Evolutionary conservation across 2,113 vertebrate species (phyloP).

Genomic region (Sphyrna mokarran): DNA sequence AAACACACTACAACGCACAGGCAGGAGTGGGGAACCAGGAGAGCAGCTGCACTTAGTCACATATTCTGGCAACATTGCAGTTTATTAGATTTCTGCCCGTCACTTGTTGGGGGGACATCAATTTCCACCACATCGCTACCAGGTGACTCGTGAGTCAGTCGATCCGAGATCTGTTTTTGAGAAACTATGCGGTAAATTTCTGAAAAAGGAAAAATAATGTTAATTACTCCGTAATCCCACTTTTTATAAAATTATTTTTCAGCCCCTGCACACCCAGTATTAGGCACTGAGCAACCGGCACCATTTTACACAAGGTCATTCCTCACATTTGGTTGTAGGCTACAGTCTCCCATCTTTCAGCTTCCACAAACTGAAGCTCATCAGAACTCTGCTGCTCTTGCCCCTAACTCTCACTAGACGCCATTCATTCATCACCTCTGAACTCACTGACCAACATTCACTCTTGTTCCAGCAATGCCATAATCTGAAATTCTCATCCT

Average conservation of each 20-base stretch:
- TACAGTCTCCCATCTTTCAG: background rate
- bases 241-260: background rate
- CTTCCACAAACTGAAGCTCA: background rate
- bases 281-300: background rate
- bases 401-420: background rate
- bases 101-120: conserved; percentile 89
- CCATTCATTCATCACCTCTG: background rate
- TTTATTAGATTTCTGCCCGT: conserved; percentile 99
- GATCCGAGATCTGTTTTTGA: conserved; percentile 98
- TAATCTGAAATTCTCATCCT: too few species aligned
- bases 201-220: conserved; percentile 49
- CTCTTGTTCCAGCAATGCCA: too few species aligned
- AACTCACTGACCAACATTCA: too few species aligned
- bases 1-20: background rate
- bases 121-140: conserved; percentile 99
- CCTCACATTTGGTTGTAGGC: background rate
- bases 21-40: background rate
- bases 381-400: background rate
- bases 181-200: conserved; percentile 97
- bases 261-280: too few species aligned
- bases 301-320: too few species aligned
- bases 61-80: conserved; percentile 98
- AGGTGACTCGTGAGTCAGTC: conserved; percentile 89
- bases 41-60: conserved; percentile 47
- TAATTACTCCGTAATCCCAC: background rate